Evolutionary conservation across 2,888 invertebrate species (phyloP), one percentile per base, ranked within the genome.

Genomic region (Mimumesa dahlbomi): DNA sequence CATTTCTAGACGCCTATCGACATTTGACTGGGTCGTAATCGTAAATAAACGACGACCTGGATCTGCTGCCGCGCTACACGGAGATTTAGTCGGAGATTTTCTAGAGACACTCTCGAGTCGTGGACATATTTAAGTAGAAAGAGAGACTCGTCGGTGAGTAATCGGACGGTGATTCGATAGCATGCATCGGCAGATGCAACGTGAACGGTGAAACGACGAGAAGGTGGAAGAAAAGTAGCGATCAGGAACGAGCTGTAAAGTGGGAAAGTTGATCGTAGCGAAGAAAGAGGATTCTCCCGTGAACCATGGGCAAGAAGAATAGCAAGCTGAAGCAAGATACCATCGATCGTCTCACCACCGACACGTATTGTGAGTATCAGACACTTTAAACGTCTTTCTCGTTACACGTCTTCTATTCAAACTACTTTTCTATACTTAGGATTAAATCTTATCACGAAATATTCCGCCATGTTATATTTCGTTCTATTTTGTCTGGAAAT

Each of bases 261-360:
- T 40, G 45, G 19, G 29, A 36, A 40, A 40, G 22, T 46, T 14
- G 67, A 42, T 49, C 42, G 45, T 31, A 19, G 45, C 19, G 46
- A 29, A 40, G 43, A 34, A 13, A 58, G 38, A 34, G 40, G 34
- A 40, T 13, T 38, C 52, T 7, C 9, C 0, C 42, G 42, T 36
- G 59, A 81, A 93, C 91, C 85, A 98, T 98, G 98, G 97, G 97
- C 87, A 97, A 97, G 93, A 96, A 96, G 91, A 97, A 97, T 89
- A 97, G 97, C 64, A 98, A 98, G 92, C 94, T 98, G 90, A 97
- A 97, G 93, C 95, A 96, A 90, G 97, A 97, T 90, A 97, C 97
- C 85, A 96, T 98, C 89, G 96, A 97, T 90, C 93, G 96, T 83
- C 93, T 98, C 82, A 97, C 96, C 81, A 95, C 94, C 78, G 96